Evolutionary conservation across 2,888 invertebrate genomes (phyloP).

Genomic region (Auanema sp.): DNA sequence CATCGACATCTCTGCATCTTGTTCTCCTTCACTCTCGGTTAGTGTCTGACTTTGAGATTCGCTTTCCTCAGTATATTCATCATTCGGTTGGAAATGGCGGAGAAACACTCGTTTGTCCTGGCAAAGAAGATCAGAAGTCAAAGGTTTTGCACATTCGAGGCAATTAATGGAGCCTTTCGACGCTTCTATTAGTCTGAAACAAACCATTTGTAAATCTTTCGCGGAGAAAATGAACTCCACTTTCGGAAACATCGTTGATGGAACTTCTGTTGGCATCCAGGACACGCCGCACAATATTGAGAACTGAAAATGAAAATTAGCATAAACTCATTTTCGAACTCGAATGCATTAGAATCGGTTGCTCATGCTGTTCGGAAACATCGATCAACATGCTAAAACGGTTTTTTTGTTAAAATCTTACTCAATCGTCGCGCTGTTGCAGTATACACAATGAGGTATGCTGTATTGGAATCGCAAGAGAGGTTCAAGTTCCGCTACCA

Average conservation of each 20-base stretch:
- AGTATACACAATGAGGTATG: neutral
- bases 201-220: too few relatives aligned
- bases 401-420: neutral
- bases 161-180: neutral
- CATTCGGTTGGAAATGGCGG: too few relatives aligned
- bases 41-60: too few relatives aligned
- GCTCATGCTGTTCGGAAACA: neutral
- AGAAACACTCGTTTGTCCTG: too few relatives aligned
- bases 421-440: slow-evolving; percentile 1
- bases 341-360: neutral
- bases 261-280: slow-evolving; percentile 12
- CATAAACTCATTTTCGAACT: neutral
- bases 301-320: slow-evolving; percentile 14
- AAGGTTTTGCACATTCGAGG: neutral
- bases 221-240: slow-evolving; percentile 10
- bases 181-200: neutral
- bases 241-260: slow-evolving; percentile 29
- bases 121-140: neutral
- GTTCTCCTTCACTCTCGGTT: too few relatives aligned
- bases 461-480: slow-evolving; percentile 3
- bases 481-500: slow-evolving; percentile 8
- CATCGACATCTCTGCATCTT: too few relatives aligned
- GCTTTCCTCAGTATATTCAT: too few relatives aligned
- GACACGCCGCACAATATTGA: slow-evolving; percentile 19
- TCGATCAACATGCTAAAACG: neutral